These are phyloP conservation scores for Lytechinus pictus DNA, from an alignment of 35 echinoderm and acorn worm genomes.

Conservation along the genomic window DNA sequence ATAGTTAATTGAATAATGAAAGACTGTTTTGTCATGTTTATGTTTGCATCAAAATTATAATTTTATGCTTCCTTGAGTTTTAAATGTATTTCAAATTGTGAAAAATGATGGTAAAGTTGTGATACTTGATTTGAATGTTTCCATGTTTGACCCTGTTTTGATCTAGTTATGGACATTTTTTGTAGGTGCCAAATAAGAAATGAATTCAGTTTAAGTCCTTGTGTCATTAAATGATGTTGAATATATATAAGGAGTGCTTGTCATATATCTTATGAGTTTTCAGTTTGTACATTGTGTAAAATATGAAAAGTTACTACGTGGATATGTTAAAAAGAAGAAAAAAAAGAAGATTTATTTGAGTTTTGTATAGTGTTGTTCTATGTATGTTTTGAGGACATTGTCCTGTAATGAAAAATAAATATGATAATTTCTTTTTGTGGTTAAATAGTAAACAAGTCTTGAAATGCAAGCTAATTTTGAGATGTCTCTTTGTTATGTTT, in stretches of 20 bases:
- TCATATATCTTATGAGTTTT: slow-evolving; percentile 17
- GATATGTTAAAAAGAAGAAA: background rate
- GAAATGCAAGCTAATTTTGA: slow-evolving; percentile 33
- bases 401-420: background rate
- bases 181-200: background rate
- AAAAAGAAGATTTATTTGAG: background rate
- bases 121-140: background rate
- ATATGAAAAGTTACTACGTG: slow-evolving; percentile 28
- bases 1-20: background rate
- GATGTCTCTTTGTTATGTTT: background rate
- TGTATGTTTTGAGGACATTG: slow-evolving; percentile 46
- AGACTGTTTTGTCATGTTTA: background rate
- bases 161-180: background rate
- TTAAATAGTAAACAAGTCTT: slow-evolving; percentile 46
- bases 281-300: slow-evolving; percentile 39
- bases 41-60: background rate
- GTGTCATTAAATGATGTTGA: slow-evolving; percentile 8
- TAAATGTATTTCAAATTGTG: background rate
- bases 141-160: background rate
- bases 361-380: slow-evolving; percentile 22
- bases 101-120: background rate
- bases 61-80: background rate
- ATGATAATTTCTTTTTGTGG: slow-evolving; percentile 30
- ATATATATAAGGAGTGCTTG: background rate
- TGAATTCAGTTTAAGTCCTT: background rate